Conservation (phyloP, 2,797 vertebrate species). For the Fistularia tabacaria region DNA sequence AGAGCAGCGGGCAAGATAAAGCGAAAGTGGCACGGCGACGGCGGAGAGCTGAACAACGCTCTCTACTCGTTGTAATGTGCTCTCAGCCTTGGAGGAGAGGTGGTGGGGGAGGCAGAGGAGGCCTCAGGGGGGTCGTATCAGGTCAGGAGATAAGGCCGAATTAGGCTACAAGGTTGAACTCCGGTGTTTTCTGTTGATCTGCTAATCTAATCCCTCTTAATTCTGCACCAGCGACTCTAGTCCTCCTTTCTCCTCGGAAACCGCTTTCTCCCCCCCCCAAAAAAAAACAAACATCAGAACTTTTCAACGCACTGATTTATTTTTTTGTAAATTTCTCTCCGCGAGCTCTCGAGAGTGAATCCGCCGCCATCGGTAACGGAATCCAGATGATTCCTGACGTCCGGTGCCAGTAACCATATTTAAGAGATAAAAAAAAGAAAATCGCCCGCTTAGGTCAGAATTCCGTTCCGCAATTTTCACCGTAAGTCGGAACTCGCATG, state of each 20-base stretch:
- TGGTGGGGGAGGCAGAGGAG: conserved; percentile 4
- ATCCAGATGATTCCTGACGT: too few relatives aligned
- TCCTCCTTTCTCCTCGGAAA: conserved; percentile 14
- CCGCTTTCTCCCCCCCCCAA: neutral
- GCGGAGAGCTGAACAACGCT: conserved; percentile 8
- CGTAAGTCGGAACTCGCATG: too few relatives aligned
- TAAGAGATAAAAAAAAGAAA: too few relatives aligned
- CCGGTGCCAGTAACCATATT: too few relatives aligned
- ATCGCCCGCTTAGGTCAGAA: too few relatives aligned
- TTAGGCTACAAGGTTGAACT: conserved; percentile 8
- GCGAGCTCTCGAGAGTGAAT: too few relatives aligned
- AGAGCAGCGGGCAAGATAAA: too few relatives aligned
- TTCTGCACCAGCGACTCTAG: conserved; percentile 7
- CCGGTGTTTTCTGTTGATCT: conserved; percentile 23
- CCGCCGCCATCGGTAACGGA: too few relatives aligned
- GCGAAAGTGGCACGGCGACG: too few relatives aligned
- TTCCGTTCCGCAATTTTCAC: too few relatives aligned
- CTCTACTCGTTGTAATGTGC: conserved; percentile 8
- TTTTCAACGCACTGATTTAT: too few relatives aligned
- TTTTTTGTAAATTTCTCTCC: too few relatives aligned
- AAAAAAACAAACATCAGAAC: neutral
- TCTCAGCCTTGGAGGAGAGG: conserved; percentile 34
- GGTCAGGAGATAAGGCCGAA: conserved; percentile 25
- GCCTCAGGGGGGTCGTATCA: neutral
- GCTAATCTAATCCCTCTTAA: conserved; percentile 20